These are phyloP conservation scores for Cyrtodaria siliqua DNA, from an alignment of 2,888 invertebrate genomes.

Conservation along the genomic window DNA sequence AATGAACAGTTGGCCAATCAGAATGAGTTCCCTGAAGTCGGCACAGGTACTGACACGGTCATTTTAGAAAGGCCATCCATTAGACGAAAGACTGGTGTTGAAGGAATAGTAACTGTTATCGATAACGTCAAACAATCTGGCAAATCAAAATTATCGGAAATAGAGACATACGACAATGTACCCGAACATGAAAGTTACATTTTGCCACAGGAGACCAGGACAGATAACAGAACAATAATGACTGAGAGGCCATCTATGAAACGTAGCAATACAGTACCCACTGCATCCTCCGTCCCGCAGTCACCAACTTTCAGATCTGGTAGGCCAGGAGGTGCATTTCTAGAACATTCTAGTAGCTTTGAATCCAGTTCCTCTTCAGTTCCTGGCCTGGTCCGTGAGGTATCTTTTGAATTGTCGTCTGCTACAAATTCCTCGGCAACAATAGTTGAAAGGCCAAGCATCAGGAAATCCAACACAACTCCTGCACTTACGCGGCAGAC, in stretches of 20 bases:
- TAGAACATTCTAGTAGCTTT: slow-evolving; percentile 54
- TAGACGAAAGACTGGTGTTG: slow-evolving; percentile 36
- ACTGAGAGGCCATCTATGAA: slow-evolving; percentile 41
- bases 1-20: slow-evolving; percentile 41
- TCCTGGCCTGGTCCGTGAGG: slow-evolving; percentile 20
- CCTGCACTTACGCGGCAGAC: slow-evolving; percentile 59
- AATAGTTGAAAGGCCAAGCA: slow-evolving; percentile 21
- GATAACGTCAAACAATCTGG: slow-evolving; percentile 11
- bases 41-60: slow-evolving; percentile 60
- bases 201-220: slow-evolving; percentile 46
- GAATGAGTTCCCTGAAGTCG: slow-evolving; percentile 58
- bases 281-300: slow-evolving; percentile 45
- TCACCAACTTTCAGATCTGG: slow-evolving; percentile 42
- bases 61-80: slow-evolving; percentile 61
- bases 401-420: slow-evolving; percentile 32
- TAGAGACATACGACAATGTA: slow-evolving; percentile 58
- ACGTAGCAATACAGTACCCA: slow-evolving; percentile 45
- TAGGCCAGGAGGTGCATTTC: slow-evolving; percentile 24
- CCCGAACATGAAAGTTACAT: slow-evolving; percentile 50
- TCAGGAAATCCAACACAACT: slow-evolving; percentile 61
- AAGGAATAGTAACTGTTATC: background rate
- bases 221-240: slow-evolving; percentile 40
- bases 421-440: slow-evolving; percentile 12
- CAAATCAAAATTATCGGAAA: slow-evolving; percentile 23
- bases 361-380: slow-evolving; percentile 39